These are phyloP conservation scores for Oconnorella tubifera DNA, from an alignment of 2,888 invertebrate species.

Conservation along the genomic window DNA sequence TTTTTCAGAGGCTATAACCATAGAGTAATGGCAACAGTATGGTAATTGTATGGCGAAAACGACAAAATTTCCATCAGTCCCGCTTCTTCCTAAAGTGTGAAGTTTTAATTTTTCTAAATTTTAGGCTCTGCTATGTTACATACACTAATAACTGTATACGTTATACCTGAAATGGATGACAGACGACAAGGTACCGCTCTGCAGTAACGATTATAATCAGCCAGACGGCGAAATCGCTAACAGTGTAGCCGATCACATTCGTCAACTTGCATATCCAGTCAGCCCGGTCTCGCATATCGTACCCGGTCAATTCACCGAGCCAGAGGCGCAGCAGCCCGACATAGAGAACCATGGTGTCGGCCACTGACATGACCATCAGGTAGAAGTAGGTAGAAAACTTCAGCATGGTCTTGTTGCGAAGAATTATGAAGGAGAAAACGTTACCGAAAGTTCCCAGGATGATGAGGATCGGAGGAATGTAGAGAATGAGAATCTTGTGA, in stretches of 20 bases:
- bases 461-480: conserved; percentile 21
- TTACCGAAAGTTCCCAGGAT: conserved; percentile 21
- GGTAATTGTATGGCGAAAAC: too few relatives aligned
- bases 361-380: conserved; percentile 20
- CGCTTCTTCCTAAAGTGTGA: too few relatives aligned
- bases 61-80: too few relatives aligned
- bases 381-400: conserved; percentile 23
- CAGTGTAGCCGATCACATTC: conserved; percentile 19
- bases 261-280: conserved; percentile 19
- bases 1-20: too few relatives aligned
- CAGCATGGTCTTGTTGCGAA: conserved; percentile 16
- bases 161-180: conserved; percentile 17
- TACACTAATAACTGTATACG: too few relatives aligned
- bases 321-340: conserved; percentile 15
- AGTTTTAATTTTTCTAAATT: too few relatives aligned
- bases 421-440: conserved; percentile 18
- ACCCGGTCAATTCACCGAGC: conserved; percentile 20
- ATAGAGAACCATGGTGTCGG: conserved; percentile 21
- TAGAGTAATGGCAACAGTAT: too few relatives aligned
- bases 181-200: conserved; percentile 21
- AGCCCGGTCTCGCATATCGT: conserved; percentile 10
- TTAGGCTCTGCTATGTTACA: too few relatives aligned
- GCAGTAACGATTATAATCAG: conserved; percentile 23
- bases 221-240: conserved; percentile 24
- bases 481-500: conserved; percentile 18